These are phyloP conservation scores for Sebastes flavidus DNA, from an alignment of 2,797 vertebrate genomes.

Conservation along the genomic window DNA sequence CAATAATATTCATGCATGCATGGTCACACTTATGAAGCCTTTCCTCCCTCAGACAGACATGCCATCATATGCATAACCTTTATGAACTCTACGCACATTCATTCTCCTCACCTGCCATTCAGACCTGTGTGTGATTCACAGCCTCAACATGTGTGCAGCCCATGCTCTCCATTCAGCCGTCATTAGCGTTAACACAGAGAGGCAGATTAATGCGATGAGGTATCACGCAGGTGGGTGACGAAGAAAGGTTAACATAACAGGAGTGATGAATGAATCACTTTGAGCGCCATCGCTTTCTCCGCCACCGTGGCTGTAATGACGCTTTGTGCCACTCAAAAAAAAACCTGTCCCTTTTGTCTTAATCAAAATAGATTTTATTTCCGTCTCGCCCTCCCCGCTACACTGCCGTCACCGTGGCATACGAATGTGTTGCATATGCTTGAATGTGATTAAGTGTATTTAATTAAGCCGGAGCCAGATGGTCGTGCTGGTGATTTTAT, in stretches of 20 bases:
- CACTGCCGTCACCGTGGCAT: neutral
- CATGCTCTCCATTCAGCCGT: slow-evolving; percentile 40
- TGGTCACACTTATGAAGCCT: neutral
- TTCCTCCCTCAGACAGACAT: neutral
- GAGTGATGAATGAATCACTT: slow-evolving; percentile 60
- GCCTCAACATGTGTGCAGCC: slow-evolving; percentile 8
- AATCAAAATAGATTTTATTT: slow-evolving; percentile 54
- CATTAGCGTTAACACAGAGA: slow-evolving; percentile 46
- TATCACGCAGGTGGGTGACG: slow-evolving; percentile 56
- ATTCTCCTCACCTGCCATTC: neutral
- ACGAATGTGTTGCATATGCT: slow-evolving; percentile 50
- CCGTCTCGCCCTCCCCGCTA: slow-evolving; percentile 1
- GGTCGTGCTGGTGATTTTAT: slow-evolving; percentile 47
- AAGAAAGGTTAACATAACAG: slow-evolving; percentile 64
- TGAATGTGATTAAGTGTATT: slow-evolving; percentile 55
- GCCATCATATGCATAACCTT: neutral
- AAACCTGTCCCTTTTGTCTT: slow-evolving; percentile 39
- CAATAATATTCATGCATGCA: neutral
- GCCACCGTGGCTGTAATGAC: slow-evolving; percentile 11
- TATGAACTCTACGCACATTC: neutral
- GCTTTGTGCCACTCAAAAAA: slow-evolving; percentile 37
- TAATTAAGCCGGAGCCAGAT: slow-evolving; percentile 65
- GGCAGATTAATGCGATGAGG: slow-evolving; percentile 51
- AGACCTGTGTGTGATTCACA: neutral
- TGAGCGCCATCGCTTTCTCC: slow-evolving; percentile 15